Evolutionary conservation across 1,140 invertebrate species (phyloP), one percentile per base, ranked within the genome.

Genomic region (Nasonia giraulti): DNA sequence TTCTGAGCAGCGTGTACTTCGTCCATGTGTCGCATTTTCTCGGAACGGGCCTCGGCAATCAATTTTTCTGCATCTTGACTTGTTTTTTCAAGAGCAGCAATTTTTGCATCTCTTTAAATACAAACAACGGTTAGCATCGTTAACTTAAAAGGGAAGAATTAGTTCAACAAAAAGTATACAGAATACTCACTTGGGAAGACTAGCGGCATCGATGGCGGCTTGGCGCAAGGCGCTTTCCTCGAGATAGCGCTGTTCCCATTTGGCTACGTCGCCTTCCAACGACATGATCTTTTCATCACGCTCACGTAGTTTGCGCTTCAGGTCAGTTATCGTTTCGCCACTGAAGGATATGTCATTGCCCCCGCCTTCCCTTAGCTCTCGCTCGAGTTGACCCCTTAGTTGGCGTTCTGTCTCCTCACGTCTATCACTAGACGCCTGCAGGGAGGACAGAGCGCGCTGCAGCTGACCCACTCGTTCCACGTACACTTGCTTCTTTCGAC

Each of bases 221-320:
- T 98, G 97, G 71, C 97, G 93, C 82, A 97, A 91, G 50, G 97
- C 96, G 87, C 95, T 96, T 91, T 98, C 97, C 91, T 98, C 97
- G 10, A 98, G 92, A 92, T 97, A 98, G 74, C 96, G 95, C 92
- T 98, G 97, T 91, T 98, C 97, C 96, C 97, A 97, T 92, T 97
- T 97, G 75, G 96, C 95, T 83, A 96, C 96, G 89, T 97, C 97
- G 5, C 96, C 96, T 91, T 97, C 97, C 40, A 97, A 91, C 27
- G 95, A 94, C 94, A 98, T 96, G 62, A 97, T 96, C 88, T 96
- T 95, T 91, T 97, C 96, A 91, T 97, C 96, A 82, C 95, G 94
- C 90, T 97, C 96, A 40, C 96, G 94, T 71, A 97, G 88, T 89
- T 94, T 92, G 85, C 95, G 91, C 87, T 96, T 96, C 82, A 96